These are phyloP conservation scores for Merluccius polli DNA, from an alignment of 2,797 vertebrate species.

Conservation along the genomic window DNA sequence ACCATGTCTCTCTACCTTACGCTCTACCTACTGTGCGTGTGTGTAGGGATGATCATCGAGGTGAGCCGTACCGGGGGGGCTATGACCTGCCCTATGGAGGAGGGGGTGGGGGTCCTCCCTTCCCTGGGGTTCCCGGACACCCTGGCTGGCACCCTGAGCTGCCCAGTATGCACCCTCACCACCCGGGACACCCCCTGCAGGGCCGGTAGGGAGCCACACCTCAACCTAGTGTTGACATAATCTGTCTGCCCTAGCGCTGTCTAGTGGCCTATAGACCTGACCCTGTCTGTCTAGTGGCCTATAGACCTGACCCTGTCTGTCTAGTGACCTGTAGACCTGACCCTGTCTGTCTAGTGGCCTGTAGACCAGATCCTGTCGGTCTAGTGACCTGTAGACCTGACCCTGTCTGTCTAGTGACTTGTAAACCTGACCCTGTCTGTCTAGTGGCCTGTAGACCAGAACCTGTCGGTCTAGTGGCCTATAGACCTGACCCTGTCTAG, in stretches of 20 bases:
- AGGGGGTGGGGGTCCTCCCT: constrained; percentile 71
- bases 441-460: too few species aligned
- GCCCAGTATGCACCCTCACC: constrained; percentile 78
- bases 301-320: too few species aligned
- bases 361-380: too few species aligned
- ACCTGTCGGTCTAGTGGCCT: not conserved
- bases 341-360: too few species aligned
- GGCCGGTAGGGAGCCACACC: constrained; percentile 67
- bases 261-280: not conserved
- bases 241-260: not conserved
- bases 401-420: not conserved
- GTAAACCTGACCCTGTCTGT: too few species aligned
- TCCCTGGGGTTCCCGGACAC: constrained; percentile 57
- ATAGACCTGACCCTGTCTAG: not conserved
- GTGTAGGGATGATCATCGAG: constrained; percentile 78
- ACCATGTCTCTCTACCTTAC: not conserved
- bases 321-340: too few species aligned
- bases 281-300: too few species aligned
- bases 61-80: constrained; percentile 77
- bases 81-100: constrained; percentile 81
- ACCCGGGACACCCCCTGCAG: constrained; percentile 77
- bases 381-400: too few species aligned
- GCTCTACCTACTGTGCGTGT: not conserved
- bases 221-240: not conserved
- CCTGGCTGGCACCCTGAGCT: constrained; percentile 81